Percentiles rank a stretch among this genome's conserved stretches.
Evolutionary conservation across 1,140 invertebrate genomes (phyloP).

Genomic region (Drosophila trapezifrons): DNA sequence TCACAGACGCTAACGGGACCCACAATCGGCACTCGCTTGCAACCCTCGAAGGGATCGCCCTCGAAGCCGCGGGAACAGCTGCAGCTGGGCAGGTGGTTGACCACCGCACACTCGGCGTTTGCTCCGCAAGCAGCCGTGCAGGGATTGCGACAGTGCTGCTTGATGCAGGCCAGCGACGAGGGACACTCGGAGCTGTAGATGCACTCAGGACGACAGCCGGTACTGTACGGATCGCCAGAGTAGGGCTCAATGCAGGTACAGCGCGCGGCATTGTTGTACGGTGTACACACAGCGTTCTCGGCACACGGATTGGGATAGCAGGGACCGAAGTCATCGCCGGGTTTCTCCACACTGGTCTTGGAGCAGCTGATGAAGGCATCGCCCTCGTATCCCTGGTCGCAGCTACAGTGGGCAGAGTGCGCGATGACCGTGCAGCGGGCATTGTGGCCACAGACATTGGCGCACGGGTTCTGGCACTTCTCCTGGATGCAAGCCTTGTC

Average conservation of each 20-base stretch:
- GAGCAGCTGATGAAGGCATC: conserved; percentile 92
- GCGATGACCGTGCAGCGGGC: conserved; percentile 92
- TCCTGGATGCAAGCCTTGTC: conserved; percentile 92
- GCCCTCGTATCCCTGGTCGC: conserved; percentile 90
- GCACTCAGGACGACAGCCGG: conserved; percentile 92
- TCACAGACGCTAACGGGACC: conserved; percentile 89
- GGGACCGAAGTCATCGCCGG: conserved; percentile 85
- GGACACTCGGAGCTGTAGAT: conserved; percentile 91
- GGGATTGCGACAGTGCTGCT: conserved; percentile 93
- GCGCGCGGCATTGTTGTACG: conserved; percentile 88
- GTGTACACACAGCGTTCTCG: conserved; percentile 90
- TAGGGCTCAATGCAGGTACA: conserved; percentile 94
- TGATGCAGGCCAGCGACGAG: conserved; percentile 91
- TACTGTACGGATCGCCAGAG: conserved; percentile 91
- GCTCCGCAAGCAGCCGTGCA: conserved; percentile 93
- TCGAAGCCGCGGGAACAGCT: conserved; percentile 90
- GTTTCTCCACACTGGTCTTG: conserved; percentile 84
- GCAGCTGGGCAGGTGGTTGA: conserved; percentile 92
- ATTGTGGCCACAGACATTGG: conserved; percentile 90
- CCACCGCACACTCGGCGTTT: conserved; percentile 91
- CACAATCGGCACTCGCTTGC: conserved; percentile 86
- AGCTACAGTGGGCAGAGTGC: conserved; percentile 92
- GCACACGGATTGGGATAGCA: conserved; percentile 93
- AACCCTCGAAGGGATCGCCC: conserved; percentile 93
- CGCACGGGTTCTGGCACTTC: conserved; percentile 91